These are phyloP conservation scores for Crenichthys baileyi DNA, from an alignment of 2,797 vertebrate species.

Conservation along the genomic window DNA sequence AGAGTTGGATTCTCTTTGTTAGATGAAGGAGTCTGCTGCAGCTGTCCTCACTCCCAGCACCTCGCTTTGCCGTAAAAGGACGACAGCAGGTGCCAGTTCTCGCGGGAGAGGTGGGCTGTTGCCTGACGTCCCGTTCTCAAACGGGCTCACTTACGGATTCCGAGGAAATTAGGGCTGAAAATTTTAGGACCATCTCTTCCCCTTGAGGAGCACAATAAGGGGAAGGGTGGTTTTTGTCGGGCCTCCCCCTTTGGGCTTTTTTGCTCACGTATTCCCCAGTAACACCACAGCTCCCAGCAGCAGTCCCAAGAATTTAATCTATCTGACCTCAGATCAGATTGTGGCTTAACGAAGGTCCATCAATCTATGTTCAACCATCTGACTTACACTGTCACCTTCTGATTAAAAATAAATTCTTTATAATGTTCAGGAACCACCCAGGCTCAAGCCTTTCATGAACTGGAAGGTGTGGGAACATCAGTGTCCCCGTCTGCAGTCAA, in stretches of 20 bases:
- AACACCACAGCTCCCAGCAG: slow-evolving; percentile 64
- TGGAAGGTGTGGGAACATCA: not conserved
- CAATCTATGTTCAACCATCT: not conserved
- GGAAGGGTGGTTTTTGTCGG: slow-evolving; percentile 46
- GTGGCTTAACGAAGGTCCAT: slow-evolving; percentile 51
- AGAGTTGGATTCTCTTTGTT: not conserved
- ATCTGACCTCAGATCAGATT: slow-evolving; percentile 63
- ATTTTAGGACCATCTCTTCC: slow-evolving; percentile 61
- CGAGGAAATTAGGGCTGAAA: slow-evolving; percentile 52
- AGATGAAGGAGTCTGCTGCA: slow-evolving; percentile 57
- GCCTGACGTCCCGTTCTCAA: slow-evolving; percentile 34
- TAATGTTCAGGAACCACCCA: not conserved
- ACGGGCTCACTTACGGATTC: slow-evolving; percentile 67
- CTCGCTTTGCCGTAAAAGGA: slow-evolving; percentile 67
- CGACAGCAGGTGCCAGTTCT: slow-evolving; percentile 81
- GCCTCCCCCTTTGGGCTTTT: slow-evolving; percentile 65
- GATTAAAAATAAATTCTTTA: not conserved
- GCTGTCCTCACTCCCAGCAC: slow-evolving; percentile 65
- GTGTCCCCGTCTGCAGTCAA: not conserved
- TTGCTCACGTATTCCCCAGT: slow-evolving; percentile 61
- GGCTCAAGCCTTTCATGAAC: not conserved
- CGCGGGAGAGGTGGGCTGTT: slow-evolving; percentile 38
- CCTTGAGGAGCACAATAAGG: slow-evolving; percentile 39
- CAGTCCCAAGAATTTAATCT: slow-evolving; percentile 58
- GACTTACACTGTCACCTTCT: not conserved